Conservation (phyloP, 2,888 invertebrate genomes). For the Cephus rjabovi region DNA sequence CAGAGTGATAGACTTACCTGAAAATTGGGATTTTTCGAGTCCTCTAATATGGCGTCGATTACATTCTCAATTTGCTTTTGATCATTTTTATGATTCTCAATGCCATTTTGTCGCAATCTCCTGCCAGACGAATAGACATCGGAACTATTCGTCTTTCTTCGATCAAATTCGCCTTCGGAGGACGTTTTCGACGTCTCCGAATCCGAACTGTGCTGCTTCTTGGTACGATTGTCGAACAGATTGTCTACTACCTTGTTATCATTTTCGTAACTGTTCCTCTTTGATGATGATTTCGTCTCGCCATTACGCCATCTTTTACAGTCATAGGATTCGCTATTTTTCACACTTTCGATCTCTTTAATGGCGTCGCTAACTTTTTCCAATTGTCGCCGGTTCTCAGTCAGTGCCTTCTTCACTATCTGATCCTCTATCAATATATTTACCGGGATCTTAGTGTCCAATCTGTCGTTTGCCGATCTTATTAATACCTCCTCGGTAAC, state of each 20-base stretch:
- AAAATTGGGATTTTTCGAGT: conserved; percentile 65
- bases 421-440: conserved; percentile 62
- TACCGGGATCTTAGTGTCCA: conserved; percentile 58
- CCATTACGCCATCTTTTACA: conserved; percentile 43
- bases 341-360: conserved; percentile 61
- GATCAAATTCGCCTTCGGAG: conserved; percentile 49
- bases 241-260: conserved; percentile 37
- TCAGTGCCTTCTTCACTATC: conserved; percentile 62
- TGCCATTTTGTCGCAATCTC: conserved; percentile 62
- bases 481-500: conserved; percentile 26
- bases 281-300: conserved; percentile 37
- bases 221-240: conserved; percentile 37
- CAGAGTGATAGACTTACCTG: conserved; percentile 55
- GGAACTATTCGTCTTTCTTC: conserved; percentile 45
- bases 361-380: conserved; percentile 63
- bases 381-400: conserved; percentile 60
- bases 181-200: conserved; percentile 38
- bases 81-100: conserved; percentile 66
- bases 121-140: conserved; percentile 50
- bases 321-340: conserved; percentile 54
- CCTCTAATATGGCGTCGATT: conserved; percentile 63
- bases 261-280: conserved; percentile 54
- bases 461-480: conserved; percentile 26
- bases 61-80: conserved; percentile 66
- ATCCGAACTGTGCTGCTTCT: conserved; percentile 50